Evolutionary conservation across 2,113 vertebrate genomes (phyloP).

Genomic region (Myocastor coypus): DNA sequence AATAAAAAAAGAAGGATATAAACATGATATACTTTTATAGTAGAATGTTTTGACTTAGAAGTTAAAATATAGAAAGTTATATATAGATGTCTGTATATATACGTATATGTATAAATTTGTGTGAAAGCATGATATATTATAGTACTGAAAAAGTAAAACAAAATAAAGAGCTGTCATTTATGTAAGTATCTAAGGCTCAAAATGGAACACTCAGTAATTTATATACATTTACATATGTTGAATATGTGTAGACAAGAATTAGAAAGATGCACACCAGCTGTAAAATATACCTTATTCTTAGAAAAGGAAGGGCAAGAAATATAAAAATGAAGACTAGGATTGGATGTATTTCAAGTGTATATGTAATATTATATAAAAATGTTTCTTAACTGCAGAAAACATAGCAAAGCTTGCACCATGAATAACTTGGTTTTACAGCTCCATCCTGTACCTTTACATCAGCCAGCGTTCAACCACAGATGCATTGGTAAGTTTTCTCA

Average conservation of each 20-base stretch:
- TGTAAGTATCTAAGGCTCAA: slow-evolving; percentile 48
- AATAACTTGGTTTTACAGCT: slow-evolving; percentile 5
- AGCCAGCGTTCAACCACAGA: not conserved
- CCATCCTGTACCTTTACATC: not conserved
- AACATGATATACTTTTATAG: slow-evolving; percentile 3
- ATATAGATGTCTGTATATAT: not conserved
- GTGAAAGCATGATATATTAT: not conserved
- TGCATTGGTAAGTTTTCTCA: not conserved
- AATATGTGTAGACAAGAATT: not conserved
- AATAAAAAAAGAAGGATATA: not conserved
- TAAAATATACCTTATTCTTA: not conserved
- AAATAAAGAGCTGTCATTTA: not conserved
- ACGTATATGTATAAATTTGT: not conserved
- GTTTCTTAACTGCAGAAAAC: not conserved
- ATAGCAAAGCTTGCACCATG: not conserved
- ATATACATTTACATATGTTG: not conserved
- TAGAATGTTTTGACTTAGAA: not conserved
- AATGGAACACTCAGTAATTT: not conserved
- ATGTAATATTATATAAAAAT: not conserved
- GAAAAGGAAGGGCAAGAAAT: not conserved
- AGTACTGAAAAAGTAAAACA: not conserved
- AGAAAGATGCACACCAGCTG: not conserved
- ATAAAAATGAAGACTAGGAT: not conserved
- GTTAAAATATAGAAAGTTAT: slow-evolving; percentile 47
- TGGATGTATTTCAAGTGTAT: not conserved